phyloP scores from a whole-genome alignment of 2,797 vertebrate species.

The Myioborus melanocephalus region DNA sequence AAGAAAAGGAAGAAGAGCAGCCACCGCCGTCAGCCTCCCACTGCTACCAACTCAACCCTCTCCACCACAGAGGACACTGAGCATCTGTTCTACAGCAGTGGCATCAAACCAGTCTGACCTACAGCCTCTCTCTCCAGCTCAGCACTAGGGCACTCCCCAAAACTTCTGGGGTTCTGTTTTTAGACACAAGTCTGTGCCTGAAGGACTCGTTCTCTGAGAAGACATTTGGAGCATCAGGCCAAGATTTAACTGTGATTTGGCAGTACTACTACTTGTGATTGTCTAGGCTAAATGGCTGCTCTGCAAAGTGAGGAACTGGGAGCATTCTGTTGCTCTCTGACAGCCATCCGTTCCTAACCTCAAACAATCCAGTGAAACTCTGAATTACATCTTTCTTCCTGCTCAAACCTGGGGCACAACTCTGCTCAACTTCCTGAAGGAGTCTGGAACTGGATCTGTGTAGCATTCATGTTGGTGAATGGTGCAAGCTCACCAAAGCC shows the following conservation, averaged over 20 bases:
- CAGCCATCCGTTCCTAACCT: not conserved
- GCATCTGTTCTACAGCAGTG: constrained; percentile 87
- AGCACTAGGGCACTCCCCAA: not conserved
- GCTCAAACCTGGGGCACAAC: not conserved
- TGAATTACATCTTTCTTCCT: not conserved
- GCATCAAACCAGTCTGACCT: constrained; percentile 89
- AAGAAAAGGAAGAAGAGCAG: constrained; percentile 75
- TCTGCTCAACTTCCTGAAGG: constrained; percentile 1
- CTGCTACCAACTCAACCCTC: constrained; percentile 75
- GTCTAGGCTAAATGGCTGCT: constrained; percentile 26
- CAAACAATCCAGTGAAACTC: not conserved
- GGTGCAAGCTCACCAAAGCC: not conserved
- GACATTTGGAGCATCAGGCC: constrained; percentile 35
- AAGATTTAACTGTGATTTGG: constrained; percentile 12
- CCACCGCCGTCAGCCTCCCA: constrained; percentile 71
- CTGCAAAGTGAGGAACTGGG: not conserved
- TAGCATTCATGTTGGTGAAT: not conserved
- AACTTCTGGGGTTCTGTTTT: constrained; percentile 18
- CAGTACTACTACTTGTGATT: not conserved
- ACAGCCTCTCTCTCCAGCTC: not conserved
- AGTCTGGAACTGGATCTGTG: not conserved
- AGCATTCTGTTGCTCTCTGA: not conserved
- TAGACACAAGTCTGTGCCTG: not conserved
- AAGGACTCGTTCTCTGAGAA: constrained; percentile 29
- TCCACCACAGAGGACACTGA: constrained; percentile 83